These are phyloP conservation scores for Carettochelys insculpta DNA, from an alignment of 2,113 vertebrate species.

Conservation along the genomic window DNA sequence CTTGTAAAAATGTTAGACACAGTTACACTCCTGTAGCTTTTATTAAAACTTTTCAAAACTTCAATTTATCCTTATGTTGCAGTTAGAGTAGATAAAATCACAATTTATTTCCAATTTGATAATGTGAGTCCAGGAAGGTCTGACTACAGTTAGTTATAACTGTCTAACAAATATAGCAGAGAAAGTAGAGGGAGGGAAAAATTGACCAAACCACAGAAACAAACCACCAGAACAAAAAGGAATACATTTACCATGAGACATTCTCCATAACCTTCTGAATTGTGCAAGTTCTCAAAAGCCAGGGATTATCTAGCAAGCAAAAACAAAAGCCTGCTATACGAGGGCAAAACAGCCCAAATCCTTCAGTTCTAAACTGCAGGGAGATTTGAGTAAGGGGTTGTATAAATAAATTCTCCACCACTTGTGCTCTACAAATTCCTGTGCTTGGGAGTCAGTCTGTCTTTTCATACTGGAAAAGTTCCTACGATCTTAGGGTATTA, in stretches of 20 bases:
- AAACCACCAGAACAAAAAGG: not conserved
- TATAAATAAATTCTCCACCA: not conserved
- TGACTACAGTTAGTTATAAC: not conserved
- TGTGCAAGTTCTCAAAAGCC: not conserved
- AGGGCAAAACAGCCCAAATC: not conserved
- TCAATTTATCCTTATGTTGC: slow-evolving; percentile 46
- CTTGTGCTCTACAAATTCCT: not conserved
- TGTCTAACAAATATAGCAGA: not conserved
- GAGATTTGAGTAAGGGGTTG: not conserved
- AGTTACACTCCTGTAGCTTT: slow-evolving; percentile 42
- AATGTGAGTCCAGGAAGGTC: slow-evolving; percentile 27
- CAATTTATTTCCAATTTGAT: slow-evolving; percentile 57
- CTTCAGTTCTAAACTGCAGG: not conserved
- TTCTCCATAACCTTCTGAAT: not conserved
- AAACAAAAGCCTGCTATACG: not conserved
- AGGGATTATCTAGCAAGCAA: not conserved
- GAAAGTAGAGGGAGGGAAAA: slow-evolving; percentile 13
- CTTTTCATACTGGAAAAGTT: not conserved
- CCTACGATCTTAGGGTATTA: not conserved
- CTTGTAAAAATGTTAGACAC: slow-evolving; percentile 65
- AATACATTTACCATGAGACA: not conserved
- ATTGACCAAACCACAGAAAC: not conserved
- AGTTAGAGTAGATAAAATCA: slow-evolving; percentile 72
- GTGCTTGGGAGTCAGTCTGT: not conserved
- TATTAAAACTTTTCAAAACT: slow-evolving; percentile 59